Evolutionary conservation across 1,140 invertebrate species (phyloP).

Genomic region (Mactra quadrangularis): DNA sequence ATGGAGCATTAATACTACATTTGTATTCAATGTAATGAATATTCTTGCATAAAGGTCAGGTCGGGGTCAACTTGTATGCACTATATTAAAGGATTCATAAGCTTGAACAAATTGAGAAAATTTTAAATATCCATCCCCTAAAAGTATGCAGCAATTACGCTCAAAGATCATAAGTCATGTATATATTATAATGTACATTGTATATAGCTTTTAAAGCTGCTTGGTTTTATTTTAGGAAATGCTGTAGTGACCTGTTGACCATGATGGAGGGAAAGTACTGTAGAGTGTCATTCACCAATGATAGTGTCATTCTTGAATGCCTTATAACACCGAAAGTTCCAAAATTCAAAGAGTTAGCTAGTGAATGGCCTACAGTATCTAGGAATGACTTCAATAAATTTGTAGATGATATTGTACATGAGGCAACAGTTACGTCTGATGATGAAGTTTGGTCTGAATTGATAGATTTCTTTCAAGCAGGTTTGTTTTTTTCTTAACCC

Average conservation of each 20-base stretch:
- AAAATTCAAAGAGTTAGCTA: background rate
- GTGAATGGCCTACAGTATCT: background rate
- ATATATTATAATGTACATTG: too few relatives aligned
- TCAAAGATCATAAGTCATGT: too few relatives aligned
- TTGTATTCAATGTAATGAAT: too few relatives aligned
- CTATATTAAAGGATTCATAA: too few relatives aligned
- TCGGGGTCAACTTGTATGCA: too few relatives aligned
- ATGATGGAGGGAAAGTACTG: background rate
- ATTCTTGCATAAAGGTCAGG: too few relatives aligned
- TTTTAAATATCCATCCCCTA: too few relatives aligned
- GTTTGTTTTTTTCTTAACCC: too few relatives aligned
- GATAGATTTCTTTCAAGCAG: background rate
- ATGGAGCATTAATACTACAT: too few relatives aligned
- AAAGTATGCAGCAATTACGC: too few relatives aligned
- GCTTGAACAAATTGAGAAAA: too few relatives aligned
- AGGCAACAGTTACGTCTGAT: background rate
- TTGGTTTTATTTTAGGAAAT: background rate
- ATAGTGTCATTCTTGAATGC: background rate
- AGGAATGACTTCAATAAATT: background rate
- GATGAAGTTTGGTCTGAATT: constrained; percentile 16
- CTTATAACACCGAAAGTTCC: background rate
- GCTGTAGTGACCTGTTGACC: background rate
- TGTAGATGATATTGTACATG: background rate
- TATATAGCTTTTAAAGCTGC: too few relatives aligned
- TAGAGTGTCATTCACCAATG: background rate